phyloP scores from a whole-genome alignment of 1,140 invertebrate species.

The Pygmarrhopalites habei region DNA sequence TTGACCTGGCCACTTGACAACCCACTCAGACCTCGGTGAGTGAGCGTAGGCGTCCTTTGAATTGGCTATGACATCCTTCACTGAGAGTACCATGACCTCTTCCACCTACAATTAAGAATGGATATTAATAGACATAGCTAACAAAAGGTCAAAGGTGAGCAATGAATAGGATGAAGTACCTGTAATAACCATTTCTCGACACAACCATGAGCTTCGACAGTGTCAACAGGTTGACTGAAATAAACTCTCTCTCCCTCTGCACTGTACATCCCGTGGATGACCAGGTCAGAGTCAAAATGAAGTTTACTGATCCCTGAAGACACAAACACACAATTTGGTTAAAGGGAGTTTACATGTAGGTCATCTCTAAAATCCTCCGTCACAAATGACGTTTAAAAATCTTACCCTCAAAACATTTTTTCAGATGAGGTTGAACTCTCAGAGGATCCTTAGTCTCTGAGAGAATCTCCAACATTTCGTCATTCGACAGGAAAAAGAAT shows the following conservation, averaged over 20 bases:
- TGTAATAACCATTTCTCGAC: constrained; percentile 87
- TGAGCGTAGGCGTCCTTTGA: constrained; percentile 63
- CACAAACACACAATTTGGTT: too few relatives aligned
- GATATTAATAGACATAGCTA: constrained; percentile 35
- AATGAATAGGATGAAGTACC: constrained; percentile 44
- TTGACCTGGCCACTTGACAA: constrained; percentile 80
- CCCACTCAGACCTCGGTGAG: constrained; percentile 62
- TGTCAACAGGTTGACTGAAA: constrained; percentile 63
- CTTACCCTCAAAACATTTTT: constrained; percentile 90
- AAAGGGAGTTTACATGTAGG: too few relatives aligned
- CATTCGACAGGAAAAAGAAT: constrained; percentile 92
- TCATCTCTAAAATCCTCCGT: too few relatives aligned
- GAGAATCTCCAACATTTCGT: constrained; percentile 90
- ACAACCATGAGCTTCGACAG: constrained; percentile 69
- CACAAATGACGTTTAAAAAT: too few relatives aligned
- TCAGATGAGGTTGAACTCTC: constrained; percentile 81
- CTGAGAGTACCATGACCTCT: constrained; percentile 68
- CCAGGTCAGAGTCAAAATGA: constrained; percentile 65
- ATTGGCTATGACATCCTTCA: constrained; percentile 62
- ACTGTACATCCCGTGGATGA: constrained; percentile 78
- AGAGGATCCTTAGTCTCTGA: constrained; percentile 84
- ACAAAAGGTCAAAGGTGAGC: too few relatives aligned
- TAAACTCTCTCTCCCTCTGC: constrained; percentile 72
- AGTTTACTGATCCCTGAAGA: constrained; percentile 61
- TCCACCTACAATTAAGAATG: constrained; percentile 58